Percentiles rank a stretch among this genome's conserved stretches.
These are phyloP conservation scores for Loriculus beryllinus DNA, from an alignment of 2,797 vertebrate species.

Conservation along the genomic window DNA sequence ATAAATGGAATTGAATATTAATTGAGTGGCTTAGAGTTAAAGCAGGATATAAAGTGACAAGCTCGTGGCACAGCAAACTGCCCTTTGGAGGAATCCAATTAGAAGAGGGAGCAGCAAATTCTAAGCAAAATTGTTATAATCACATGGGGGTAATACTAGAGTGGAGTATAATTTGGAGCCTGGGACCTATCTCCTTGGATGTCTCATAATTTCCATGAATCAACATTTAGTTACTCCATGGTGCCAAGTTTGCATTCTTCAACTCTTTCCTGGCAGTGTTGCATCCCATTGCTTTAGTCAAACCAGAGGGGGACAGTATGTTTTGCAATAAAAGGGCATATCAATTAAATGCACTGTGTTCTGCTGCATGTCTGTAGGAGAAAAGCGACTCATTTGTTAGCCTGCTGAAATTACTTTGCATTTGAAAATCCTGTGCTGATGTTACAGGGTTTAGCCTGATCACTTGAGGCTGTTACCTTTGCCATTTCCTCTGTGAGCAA, in stretches of 20 bases:
- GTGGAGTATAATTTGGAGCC: slow-evolving; percentile 44
- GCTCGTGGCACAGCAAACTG: slow-evolving; percentile 14
- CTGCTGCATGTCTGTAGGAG: not conserved
- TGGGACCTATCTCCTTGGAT: slow-evolving; percentile 13
- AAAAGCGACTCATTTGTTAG: slow-evolving; percentile 25
- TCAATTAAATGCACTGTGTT: slow-evolving; percentile 32
- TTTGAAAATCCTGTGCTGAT: slow-evolving; percentile 8
- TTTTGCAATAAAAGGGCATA: slow-evolving; percentile 28
- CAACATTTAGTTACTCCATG: slow-evolving; percentile 1
- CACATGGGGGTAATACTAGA: slow-evolving; percentile 6
- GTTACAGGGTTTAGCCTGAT: not conserved
- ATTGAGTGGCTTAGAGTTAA: slow-evolving; percentile 64
- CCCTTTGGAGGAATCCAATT: slow-evolving; percentile 57
- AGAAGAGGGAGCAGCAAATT: slow-evolving; percentile 50
- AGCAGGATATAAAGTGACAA: slow-evolving; percentile 51
- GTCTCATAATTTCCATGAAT: slow-evolving; percentile 48
- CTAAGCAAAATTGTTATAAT: slow-evolving; percentile 45
- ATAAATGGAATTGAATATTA: slow-evolving; percentile 58
- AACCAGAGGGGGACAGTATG: not conserved
- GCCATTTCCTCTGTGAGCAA: not conserved
- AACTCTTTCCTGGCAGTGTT: not conserved
- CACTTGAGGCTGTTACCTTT: slow-evolving; percentile 3
- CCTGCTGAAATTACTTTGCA: slow-evolving; percentile 29
- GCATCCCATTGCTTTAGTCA: not conserved
- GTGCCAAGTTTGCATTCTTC: not conserved